Conservation (phyloP, 2,888 invertebrate genomes). For the Drosophila infuscata region DNA sequence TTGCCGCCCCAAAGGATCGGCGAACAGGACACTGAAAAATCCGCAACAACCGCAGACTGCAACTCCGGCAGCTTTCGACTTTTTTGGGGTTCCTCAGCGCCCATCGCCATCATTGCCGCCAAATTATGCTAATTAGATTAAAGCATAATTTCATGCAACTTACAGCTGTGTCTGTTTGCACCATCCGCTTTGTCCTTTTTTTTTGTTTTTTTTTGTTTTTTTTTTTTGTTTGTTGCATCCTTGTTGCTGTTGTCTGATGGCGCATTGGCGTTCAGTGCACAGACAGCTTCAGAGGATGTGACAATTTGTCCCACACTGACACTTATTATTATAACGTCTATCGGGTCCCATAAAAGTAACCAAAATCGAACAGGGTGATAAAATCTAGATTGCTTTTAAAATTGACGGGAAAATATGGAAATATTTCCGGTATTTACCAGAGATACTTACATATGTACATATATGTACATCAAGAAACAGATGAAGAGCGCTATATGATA, state of each 20-base stretch:
- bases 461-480: background rate
- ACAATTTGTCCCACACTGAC: conserved; percentile 57
- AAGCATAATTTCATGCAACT: conserved; percentile 81
- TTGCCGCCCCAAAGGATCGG: conserved; percentile 57
- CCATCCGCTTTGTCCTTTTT: conserved; percentile 26
- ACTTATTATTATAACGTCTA: conserved; percentile 31
- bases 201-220: conserved; percentile 31
- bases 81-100: conserved; percentile 32
- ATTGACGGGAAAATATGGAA: too few species aligned
- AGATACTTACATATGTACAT: background rate
- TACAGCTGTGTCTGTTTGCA: conserved; percentile 55
- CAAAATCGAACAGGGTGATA: conserved; percentile 5
- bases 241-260: conserved; percentile 25
- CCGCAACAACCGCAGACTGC: conserved; percentile 11
- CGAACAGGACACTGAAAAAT: conserved; percentile 45
- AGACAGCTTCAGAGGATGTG: conserved; percentile 17
- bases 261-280: conserved; percentile 23
- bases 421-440: background rate
- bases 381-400: background rate
- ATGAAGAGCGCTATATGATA: background rate
- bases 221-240: conserved; percentile 24
- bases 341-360: conserved; percentile 27
- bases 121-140: conserved; percentile 82
- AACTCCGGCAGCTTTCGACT: conserved; percentile 10
- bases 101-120: conserved; percentile 65